Evolutionary conservation across 2,113 vertebrate genomes (phyloP).

Genomic region (Saguinus imperator): DNA sequence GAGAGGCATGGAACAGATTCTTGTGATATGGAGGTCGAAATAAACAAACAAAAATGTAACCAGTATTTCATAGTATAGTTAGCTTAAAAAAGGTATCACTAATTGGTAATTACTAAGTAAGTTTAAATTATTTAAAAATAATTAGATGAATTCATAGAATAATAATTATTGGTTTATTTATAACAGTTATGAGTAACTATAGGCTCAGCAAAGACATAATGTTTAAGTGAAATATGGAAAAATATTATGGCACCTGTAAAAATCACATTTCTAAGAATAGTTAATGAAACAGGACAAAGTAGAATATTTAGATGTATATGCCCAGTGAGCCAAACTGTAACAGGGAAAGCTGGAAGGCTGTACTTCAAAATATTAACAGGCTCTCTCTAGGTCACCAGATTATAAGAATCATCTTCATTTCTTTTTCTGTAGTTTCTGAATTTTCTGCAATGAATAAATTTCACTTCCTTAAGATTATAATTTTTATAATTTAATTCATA

Average conservation of each 20-base stretch:
- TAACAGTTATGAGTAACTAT: not conserved
- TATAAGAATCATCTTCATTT: not conserved
- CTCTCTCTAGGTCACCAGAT: not conserved
- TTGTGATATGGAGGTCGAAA: not conserved
- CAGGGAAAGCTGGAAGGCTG: not conserved
- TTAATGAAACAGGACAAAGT: not conserved
- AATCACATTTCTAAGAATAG: not conserved
- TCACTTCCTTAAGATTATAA: not conserved
- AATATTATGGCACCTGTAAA: not conserved
- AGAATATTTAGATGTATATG: not conserved
- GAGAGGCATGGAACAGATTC: not conserved
- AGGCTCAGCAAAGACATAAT: not conserved
- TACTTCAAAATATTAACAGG: not conserved
- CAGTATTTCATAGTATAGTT: not conserved
- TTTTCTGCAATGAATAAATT: not conserved
- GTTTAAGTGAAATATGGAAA: not conserved
- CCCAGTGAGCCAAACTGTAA: not conserved
- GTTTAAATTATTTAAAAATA: not conserved
- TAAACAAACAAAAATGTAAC: not conserved
- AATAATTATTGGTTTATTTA: not conserved
- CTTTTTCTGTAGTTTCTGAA: not conserved
- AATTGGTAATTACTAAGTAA: not conserved
- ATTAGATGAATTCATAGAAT: not conserved
- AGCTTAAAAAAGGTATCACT: not conserved
- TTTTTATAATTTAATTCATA: not conserved